phyloP scores from a whole-genome alignment of 2,797 vertebrate genomes.

The Molossus alvarezi region DNA sequence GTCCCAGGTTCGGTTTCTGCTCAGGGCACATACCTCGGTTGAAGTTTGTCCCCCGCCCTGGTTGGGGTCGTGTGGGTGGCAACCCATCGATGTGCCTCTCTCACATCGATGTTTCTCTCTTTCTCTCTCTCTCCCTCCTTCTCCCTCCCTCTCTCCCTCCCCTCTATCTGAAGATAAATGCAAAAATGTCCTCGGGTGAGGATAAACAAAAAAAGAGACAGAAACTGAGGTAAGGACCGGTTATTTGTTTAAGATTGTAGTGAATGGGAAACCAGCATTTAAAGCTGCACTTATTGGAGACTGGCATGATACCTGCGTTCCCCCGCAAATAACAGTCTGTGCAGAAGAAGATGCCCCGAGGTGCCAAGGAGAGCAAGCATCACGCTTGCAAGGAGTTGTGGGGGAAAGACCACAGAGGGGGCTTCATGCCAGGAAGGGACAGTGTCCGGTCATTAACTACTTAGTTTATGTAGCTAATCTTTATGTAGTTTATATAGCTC shows the following conservation, averaged over 20 bases:
- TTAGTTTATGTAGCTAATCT: neutral
- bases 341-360: neutral
- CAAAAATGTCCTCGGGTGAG: no score
- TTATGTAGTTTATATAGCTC: no score
- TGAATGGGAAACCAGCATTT: neutral
- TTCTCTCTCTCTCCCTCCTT: no score
- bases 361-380: no score
- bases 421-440: neutral
- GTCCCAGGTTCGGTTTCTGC: no score
- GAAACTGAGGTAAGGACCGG: neutral
- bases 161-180: no score
- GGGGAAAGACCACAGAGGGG: neutral
- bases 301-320: neutral
- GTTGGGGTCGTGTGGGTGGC: no score
- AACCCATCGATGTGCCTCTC: no score
- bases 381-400: neutral
- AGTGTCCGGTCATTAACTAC: fast-evolving
- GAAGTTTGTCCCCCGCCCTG: no score
- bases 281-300: neutral
- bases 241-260: neutral
- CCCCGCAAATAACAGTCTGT: neutral
- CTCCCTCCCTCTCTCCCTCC: no score
- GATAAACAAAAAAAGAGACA: neutral
- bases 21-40: no score
- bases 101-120: no score